phyloP scores from a whole-genome alignment of 2,113 vertebrate species.

The Serinus canaria region DNA sequence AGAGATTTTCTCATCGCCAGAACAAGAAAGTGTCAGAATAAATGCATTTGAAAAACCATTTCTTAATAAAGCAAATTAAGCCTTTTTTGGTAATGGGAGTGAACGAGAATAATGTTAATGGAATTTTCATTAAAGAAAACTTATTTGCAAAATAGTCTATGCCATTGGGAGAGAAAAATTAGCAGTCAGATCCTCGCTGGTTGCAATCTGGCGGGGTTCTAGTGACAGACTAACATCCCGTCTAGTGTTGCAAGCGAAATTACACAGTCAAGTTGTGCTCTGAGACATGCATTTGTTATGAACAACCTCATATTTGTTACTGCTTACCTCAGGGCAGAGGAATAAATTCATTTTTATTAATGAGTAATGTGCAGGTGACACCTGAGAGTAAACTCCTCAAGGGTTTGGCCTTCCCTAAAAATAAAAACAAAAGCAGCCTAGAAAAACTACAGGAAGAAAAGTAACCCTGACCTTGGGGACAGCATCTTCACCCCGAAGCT shows the following conservation, averaged over 20 bases:
- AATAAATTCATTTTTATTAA: not conserved
- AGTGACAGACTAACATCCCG: constrained; percentile 18
- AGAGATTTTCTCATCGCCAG: not conserved
- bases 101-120: not conserved
- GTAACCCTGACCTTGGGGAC: not conserved
- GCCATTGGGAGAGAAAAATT: not conserved
- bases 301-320: not conserved
- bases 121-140: not conserved
- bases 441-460: not conserved
- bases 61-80: not conserved
- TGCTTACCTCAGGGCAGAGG: not conserved
- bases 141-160: not conserved
- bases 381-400: not conserved
- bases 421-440: not conserved
- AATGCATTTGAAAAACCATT: not conserved
- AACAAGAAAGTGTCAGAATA: not conserved
- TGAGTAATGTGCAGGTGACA: not conserved
- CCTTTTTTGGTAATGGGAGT: accelerated
- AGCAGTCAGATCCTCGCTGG: constrained; percentile 25
- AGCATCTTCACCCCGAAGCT: accelerated
- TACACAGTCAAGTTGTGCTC: not conserved
- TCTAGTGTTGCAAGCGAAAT: not conserved
- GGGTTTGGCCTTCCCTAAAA: not conserved
- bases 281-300: not conserved
- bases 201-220: not conserved